Conservation (phyloP, 2,888 invertebrate species). For the Anarsia innoxiella region DNA sequence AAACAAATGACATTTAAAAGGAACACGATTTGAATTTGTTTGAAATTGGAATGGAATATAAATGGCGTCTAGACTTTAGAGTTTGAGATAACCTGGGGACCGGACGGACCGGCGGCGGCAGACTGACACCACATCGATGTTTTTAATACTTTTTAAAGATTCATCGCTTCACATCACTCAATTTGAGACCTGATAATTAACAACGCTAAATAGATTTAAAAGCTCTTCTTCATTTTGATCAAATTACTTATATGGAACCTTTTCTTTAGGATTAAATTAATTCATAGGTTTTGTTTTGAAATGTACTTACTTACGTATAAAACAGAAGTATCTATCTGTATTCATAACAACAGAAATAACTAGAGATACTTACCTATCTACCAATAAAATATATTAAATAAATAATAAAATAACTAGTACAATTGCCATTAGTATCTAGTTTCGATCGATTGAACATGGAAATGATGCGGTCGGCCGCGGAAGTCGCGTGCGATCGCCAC, state of each 20-base stretch:
- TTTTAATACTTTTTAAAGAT: too few species aligned
- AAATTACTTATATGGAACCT: too few species aligned
- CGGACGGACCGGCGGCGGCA: conserved; percentile 6
- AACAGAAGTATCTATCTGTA: too few species aligned
- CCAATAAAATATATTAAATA: neutral
- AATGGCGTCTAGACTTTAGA: conserved; percentile 64
- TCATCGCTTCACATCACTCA: too few species aligned
- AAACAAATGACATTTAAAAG: conserved; percentile 67
- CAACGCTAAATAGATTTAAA: too few species aligned
- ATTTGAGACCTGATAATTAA: too few species aligned
- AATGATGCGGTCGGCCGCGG: conserved; percentile 33
- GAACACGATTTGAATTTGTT: conserved; percentile 62
- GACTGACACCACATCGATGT: neutral
- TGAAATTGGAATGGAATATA: conserved; percentile 58
- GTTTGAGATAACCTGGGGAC: conserved; percentile 31
- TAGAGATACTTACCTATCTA: too few species aligned
- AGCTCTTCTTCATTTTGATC: too few species aligned
- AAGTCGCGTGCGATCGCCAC: conserved; percentile 47
- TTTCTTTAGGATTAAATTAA: too few species aligned
- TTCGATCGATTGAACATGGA: conserved; percentile 27
- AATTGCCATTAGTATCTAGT: neutral
- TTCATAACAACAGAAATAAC: too few species aligned
- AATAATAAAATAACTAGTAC: neutral
- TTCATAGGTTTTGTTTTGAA: too few species aligned
- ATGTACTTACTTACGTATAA: too few species aligned